Conservation (phyloP, 2,888 invertebrate genomes). For the Troides oblongomaculatus region DNA sequence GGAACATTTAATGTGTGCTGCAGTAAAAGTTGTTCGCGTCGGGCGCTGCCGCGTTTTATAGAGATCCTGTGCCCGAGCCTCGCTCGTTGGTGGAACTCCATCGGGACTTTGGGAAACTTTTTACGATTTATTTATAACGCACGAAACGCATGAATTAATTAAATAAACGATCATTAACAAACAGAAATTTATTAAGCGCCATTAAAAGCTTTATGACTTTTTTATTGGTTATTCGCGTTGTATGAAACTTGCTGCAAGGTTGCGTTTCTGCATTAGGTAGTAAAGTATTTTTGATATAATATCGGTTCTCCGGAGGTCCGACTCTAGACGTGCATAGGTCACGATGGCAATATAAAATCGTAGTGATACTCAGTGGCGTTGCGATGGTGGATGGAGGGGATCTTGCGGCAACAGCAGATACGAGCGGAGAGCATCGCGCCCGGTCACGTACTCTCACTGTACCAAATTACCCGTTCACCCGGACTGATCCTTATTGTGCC, state of each 20-base stretch:
- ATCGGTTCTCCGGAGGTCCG: not conserved
- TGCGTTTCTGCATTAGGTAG: no score
- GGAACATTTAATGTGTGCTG: no score
- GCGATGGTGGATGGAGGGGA: slow-evolving; percentile 53
- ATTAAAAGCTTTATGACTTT: not conserved
- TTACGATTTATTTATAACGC: not conserved
- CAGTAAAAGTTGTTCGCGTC: no score
- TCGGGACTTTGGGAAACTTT: not conserved
- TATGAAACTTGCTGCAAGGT: no score
- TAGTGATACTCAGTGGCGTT: slow-evolving; percentile 61
- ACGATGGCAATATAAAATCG: slow-evolving; percentile 53
- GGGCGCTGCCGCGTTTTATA: not conserved
- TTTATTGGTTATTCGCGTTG: no score
- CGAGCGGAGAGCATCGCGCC: slow-evolving; percentile 68
- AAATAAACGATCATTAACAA: not conserved
- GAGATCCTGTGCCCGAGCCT: slow-evolving; percentile 9
- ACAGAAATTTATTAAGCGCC: not conserved
- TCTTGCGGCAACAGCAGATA: slow-evolving; percentile 63
- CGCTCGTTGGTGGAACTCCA: not conserved
- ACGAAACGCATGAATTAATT: not conserved
- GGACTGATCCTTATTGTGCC: slow-evolving; percentile 54
- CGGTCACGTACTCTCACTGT: slow-evolving; percentile 69
- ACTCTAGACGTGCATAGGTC: slow-evolving; percentile 35
- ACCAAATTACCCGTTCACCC: slow-evolving; percentile 29
- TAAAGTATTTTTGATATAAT: no score